Evolutionary conservation across 2,113 vertebrate species (phyloP), one percentile per base, ranked within the genome.

Genomic region (Thamnaconus septentrionalis): DNA sequence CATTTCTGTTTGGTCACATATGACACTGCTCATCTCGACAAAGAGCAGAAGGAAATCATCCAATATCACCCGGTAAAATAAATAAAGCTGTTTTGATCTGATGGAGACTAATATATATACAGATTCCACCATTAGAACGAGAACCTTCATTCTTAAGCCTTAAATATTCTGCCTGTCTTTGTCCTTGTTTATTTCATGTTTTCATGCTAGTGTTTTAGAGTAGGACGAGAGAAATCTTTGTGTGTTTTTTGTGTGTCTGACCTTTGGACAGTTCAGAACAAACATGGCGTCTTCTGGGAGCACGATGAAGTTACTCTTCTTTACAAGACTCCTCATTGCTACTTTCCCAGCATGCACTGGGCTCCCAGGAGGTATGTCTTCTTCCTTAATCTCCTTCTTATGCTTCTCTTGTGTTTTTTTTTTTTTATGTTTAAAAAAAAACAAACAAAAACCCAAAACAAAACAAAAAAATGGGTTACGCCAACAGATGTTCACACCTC

Each of bases 221-320:
- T 31, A n/a, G 10, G 41, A 7, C 11, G 7, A 9, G 53, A 1
- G n/a, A 11, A 31, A 9, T 4, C 10, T 53, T 4, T 48, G n/a
- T 59, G 66, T 72, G 56, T 59, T 49, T 61, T 50, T 6, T 3
- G 42, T 54, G 43, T 64, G 8, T 59, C 7, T 67, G 81, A 85
- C 60, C 87, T 83, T 85, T 82, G 80, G 46, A 70, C 76, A 41
- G 53, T 10, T 73, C 66, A 82, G 61, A 82, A 74, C 56, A 84
- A 85, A 83, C 75, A 91, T 92, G 91, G 90, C 86, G 81, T 70
- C 62, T 8, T 7, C 62, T 70, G 56, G 46, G 49, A 68, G 70
- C 75, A 50, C 55, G 57, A 64, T 3, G 61, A 52, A 31, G 31
- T 12, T 7, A 40, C 72, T 86, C 62, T 61, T 88, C 69, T 51